Conservation (phyloP, 2,113 vertebrate species). For the Micronycteris hirsuta region DNA sequence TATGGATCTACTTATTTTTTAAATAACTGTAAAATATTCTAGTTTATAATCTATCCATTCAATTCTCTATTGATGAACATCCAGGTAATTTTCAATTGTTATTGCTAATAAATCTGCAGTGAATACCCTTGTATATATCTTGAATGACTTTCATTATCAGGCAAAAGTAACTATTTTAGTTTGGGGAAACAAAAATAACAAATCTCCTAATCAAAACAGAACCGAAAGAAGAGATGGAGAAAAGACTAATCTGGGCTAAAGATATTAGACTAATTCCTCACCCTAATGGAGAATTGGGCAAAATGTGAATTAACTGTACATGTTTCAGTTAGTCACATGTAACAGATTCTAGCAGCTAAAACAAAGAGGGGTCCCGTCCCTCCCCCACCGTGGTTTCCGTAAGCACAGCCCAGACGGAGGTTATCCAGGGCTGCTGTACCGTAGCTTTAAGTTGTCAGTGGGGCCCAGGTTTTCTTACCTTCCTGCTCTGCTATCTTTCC, state of each 20-base stretch:
- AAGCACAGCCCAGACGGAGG: background rate
- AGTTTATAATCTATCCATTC: background rate
- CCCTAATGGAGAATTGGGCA: background rate
- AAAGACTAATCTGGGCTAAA: background rate
- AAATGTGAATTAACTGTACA: background rate
- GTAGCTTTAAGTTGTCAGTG: background rate
- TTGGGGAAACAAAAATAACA: background rate
- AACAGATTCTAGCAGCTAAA: background rate
- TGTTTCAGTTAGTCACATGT: background rate
- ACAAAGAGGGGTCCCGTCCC: background rate
- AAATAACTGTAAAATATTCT: background rate
- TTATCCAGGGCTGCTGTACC: rapidly evolving
- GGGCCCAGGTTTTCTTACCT: too few species aligned
- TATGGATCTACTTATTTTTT: background rate
- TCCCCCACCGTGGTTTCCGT: too few species aligned
- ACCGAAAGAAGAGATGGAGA: background rate
- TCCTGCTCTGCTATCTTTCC: background rate
- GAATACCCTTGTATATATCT: background rate
- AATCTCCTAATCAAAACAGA: background rate
- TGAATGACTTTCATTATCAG: background rate
- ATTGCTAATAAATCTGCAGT: background rate
- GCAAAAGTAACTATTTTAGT: background rate
- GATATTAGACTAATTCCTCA: background rate
- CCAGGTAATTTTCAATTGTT: background rate
- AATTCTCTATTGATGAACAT: background rate